Conservation (phyloP, 2,888 invertebrate species). For the Euplexia lucipara region DNA sequence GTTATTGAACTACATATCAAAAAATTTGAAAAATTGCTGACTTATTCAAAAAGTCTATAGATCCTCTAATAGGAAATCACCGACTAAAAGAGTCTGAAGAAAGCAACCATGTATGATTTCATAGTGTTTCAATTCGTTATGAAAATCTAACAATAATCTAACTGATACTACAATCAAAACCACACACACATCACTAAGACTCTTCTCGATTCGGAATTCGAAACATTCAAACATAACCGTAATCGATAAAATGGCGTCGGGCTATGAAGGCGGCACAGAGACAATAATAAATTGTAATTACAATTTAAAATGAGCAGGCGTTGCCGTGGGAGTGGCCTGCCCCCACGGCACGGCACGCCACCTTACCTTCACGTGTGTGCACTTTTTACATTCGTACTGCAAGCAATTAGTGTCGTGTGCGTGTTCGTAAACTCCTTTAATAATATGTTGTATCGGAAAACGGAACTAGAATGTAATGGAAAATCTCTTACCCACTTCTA, state of each 20-base stretch:
- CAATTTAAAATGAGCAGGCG: constrained; percentile 91
- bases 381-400: constrained; percentile 81
- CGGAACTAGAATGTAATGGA: constrained; percentile 28
- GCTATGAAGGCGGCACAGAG: constrained; percentile 89
- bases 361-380: constrained; percentile 83
- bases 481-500: constrained; percentile 34
- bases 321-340: constrained; percentile 87
- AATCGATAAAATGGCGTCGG: constrained; percentile 89
- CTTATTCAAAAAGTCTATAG: no score
- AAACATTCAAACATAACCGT: constrained; percentile 73
- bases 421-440: constrained; percentile 63
- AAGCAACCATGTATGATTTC: not conserved
- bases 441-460: constrained; percentile 62
- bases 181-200: constrained; percentile 19
- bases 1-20: no score
- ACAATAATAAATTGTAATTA: constrained; percentile 91
- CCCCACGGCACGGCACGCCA: constrained; percentile 79
- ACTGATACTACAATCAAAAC: not conserved
- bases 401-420: constrained; percentile 80
- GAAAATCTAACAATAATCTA: not conserved
- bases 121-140: not conserved
- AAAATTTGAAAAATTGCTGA: no score
- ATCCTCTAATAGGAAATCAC: no score
- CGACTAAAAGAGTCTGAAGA: no score
- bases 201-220: constrained; percentile 47